These are phyloP conservation scores for Chorisops tibialis DNA, from an alignment of 2,888 invertebrate species.

Conservation along the genomic window DNA sequence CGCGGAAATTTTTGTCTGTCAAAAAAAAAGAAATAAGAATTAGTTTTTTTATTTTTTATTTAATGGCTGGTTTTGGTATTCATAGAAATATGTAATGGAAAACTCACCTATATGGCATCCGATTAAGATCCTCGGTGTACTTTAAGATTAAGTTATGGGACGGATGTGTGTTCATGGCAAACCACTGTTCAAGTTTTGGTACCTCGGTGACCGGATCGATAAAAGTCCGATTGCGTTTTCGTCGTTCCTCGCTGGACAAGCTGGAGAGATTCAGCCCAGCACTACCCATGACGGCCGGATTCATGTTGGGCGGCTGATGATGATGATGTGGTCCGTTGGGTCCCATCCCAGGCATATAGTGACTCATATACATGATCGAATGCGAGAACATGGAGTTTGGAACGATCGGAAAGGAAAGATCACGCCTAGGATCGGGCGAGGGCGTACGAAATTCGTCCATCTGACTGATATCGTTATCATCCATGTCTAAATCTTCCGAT, in stretches of 20 bases:
- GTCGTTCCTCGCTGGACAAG: slow-evolving; percentile 76
- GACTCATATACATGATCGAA: slow-evolving; percentile 89
- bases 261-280: slow-evolving; percentile 62
- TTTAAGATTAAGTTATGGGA: slow-evolving; percentile 96
- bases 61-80: background rate
- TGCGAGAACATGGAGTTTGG: slow-evolving; percentile 87
- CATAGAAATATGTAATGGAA: too few relatives aligned
- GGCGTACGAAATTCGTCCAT: slow-evolving; percentile 51
- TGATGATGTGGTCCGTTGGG: slow-evolving; percentile 49
- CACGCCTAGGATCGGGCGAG: slow-evolving; percentile 52
- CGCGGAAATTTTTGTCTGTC: slow-evolving; percentile 94
- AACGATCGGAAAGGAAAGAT: slow-evolving; percentile 77
- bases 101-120: slow-evolving; percentile 77
- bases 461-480: slow-evolving; percentile 49
- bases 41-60: too few relatives aligned
- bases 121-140: slow-evolving; percentile 95
- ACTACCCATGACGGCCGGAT: slow-evolving; percentile 53
- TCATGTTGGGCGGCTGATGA: slow-evolving; percentile 33
- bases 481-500: slow-evolving; percentile 49
- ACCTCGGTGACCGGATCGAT: slow-evolving; percentile 99
- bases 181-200: slow-evolving; percentile 91
- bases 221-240: slow-evolving; percentile 95
- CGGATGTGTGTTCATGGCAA: slow-evolving; percentile 96
- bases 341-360: slow-evolving; percentile 70
- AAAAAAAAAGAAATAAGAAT: slow-evolving; percentile 19